These are phyloP conservation scores for Leptopilina boulardi DNA, from an alignment of 1,140 invertebrate genomes.

Conservation along the genomic window DNA sequence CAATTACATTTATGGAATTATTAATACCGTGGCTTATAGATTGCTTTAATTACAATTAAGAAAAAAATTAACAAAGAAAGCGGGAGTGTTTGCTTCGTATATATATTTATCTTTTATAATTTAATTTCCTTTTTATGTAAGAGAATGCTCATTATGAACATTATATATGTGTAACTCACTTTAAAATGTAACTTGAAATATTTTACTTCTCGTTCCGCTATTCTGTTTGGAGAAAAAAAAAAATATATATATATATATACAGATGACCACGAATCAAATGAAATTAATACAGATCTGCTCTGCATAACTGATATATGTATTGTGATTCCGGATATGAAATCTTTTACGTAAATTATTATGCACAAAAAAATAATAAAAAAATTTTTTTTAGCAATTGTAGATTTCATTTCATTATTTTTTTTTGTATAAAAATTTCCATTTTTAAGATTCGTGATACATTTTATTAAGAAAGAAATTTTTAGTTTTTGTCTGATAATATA, in stretches of 20 bases:
- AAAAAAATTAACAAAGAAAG: neutral
- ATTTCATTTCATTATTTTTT: neutral
- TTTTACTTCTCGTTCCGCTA: conserved; percentile 1
- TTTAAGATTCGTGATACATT: too few species aligned
- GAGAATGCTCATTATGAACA: neutral
- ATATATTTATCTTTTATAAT: conserved; percentile 2
- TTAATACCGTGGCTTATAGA: neutral
- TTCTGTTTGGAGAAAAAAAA: neutral
- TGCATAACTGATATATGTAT: neutral
- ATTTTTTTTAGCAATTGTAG: neutral
- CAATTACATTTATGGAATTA: neutral
- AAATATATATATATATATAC: too few species aligned
- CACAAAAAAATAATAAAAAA: neutral
- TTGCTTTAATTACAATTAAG: neutral
- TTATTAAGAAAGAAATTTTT: too few species aligned
- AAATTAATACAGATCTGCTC: neutral
- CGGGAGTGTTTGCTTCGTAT: neutral
- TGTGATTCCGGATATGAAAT: neutral
- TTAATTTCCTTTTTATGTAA: conserved; percentile 4
- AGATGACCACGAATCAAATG: neutral
- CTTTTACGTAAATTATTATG: neutral
- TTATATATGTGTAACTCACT: neutral
- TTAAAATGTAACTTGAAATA: neutral
- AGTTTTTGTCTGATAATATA: too few species aligned
- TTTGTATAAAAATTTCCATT: neutral